These are phyloP conservation scores for Drosophila longiperda DNA, from an alignment of 2,888 invertebrate genomes.

Conservation along the genomic window DNA sequence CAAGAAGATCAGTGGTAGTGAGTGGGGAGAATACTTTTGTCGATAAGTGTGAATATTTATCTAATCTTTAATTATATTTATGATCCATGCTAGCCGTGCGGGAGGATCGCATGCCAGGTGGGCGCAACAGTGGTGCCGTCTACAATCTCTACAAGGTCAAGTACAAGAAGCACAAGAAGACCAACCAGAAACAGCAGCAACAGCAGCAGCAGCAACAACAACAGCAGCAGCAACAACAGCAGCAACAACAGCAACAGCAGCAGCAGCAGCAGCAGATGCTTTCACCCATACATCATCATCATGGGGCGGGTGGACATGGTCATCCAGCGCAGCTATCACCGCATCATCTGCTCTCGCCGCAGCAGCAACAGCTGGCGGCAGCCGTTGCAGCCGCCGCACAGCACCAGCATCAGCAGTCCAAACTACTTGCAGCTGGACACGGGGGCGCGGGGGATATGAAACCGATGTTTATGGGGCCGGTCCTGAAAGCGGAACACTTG, in stretches of 20 bases:
- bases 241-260: conserved; percentile 85
- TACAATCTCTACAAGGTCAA: conserved; percentile 99
- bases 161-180: conserved; percentile 98
- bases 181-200: conserved; percentile 87
- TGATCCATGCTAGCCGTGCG: conserved; percentile 91
- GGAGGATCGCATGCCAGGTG: conserved; percentile 99
- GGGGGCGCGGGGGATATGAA: conserved; percentile 69
- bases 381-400: conserved; percentile 82
- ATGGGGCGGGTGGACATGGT: conserved; percentile 82
- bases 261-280: conserved; percentile 84
- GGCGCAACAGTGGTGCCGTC: conserved; percentile 98
- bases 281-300: conserved; percentile 81
- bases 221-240: conserved; percentile 86
- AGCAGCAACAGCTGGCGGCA: conserved; percentile 81
- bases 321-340: conserved; percentile 82
- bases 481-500: conserved; percentile 79
- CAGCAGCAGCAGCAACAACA: conserved; percentile 85
- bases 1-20: no score
- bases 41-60: neutral
- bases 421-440: conserved; percentile 61
- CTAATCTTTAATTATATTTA: conserved; percentile 8
- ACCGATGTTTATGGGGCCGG: conserved; percentile 82
- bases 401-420: conserved; percentile 81
- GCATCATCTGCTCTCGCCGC: conserved; percentile 78
- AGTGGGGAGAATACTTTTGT: neutral